phyloP scores from a whole-genome alignment of 2,888 invertebrate genomes.

The Volucella bombylans region DNA sequence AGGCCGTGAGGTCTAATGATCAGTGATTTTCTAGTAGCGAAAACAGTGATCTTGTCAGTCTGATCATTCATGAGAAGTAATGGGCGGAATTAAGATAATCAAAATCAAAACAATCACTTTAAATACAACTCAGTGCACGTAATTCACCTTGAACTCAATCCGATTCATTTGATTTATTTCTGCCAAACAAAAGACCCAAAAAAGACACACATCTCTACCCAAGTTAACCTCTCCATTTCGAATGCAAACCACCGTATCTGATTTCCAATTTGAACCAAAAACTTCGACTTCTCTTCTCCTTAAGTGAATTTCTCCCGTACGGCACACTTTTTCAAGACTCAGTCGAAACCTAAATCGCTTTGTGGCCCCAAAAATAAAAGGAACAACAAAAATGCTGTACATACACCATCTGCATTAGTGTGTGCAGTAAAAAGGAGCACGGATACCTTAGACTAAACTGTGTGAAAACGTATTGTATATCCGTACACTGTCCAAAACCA shows the following conservation, averaged over 20 bases:
- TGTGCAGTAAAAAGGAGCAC: constrained; percentile 6
- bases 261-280: neutral
- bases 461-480: neutral
- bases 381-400: neutral
- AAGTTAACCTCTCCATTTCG: constrained; percentile 59
- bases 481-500: constrained; percentile 36
- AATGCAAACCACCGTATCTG: constrained; percentile 27
- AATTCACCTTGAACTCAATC: constrained; percentile 61
- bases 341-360: constrained; percentile 10
- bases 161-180: constrained; percentile 15
- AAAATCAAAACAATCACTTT: neutral
- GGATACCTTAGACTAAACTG: neutral
- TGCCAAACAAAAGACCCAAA: constrained; percentile 14
- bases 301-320: constrained; percentile 44
- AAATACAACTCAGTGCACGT: constrained; percentile 15
- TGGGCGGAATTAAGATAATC: too few species aligned
- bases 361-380: constrained; percentile 14
- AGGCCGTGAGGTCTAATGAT: too few species aligned
- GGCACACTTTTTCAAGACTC: constrained; percentile 49
- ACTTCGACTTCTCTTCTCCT: constrained; percentile 20
- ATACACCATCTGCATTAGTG: constrained; percentile 35
- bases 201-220: constrained; percentile 18
- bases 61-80: too few species aligned
- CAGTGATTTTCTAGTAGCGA: too few species aligned
- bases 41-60: too few species aligned